These are phyloP conservation scores for Empis stercorea DNA, from an alignment of 2,888 invertebrate genomes.

Conservation along the genomic window DNA sequence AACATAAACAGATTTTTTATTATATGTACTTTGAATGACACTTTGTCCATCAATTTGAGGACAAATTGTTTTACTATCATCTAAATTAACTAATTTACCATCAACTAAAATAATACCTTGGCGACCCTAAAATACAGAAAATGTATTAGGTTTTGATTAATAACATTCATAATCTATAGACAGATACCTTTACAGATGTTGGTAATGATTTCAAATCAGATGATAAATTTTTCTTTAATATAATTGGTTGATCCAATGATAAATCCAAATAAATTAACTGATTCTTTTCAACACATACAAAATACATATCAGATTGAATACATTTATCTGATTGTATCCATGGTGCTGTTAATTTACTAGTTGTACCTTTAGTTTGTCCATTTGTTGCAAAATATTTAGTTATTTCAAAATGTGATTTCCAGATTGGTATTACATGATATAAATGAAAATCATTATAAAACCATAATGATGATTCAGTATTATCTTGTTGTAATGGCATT, in stretches of 20 bases:
- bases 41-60: slow-evolving; percentile 28
- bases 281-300: slow-evolving; percentile 48
- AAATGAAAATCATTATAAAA: slow-evolving; percentile 45
- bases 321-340: slow-evolving; percentile 47
- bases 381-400: slow-evolving; percentile 47
- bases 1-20: slow-evolving; percentile 31
- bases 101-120: slow-evolving; percentile 35
- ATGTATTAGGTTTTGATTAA: neutral
- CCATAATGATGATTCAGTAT: slow-evolving; percentile 42
- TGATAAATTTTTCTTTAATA: slow-evolving; percentile 38
- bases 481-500: slow-evolving; percentile 28
- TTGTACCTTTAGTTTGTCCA: slow-evolving; percentile 42
- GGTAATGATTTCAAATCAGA: slow-evolving; percentile 25
- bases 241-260: slow-evolving; percentile 39
- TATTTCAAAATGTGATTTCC: slow-evolving; percentile 51
- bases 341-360: slow-evolving; percentile 46
- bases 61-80: slow-evolving; percentile 30
- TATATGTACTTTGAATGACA: slow-evolving; percentile 21
- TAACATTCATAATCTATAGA: neutral
- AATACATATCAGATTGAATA: slow-evolving; percentile 46
- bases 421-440: slow-evolving; percentile 47
- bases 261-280: slow-evolving; percentile 51
- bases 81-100: slow-evolving; percentile 27
- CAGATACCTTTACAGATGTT: slow-evolving; percentile 22
- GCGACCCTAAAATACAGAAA: slow-evolving; percentile 19